Evolutionary conservation across 1,140 invertebrate species (phyloP).

Genomic region (Oedothorax gibbosus): DNA sequence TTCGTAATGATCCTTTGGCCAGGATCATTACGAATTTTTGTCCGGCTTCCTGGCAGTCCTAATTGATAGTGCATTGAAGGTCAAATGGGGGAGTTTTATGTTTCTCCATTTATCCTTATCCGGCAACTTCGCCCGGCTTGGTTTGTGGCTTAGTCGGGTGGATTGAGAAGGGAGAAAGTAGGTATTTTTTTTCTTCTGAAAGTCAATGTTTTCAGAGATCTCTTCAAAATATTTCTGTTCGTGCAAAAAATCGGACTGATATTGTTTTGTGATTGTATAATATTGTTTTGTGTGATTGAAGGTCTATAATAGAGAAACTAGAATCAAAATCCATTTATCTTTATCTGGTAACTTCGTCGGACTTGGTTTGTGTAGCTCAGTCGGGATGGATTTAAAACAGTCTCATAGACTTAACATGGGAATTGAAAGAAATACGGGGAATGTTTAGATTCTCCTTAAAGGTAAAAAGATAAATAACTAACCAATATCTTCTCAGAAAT

Average conservation of each 20-base stretch:
- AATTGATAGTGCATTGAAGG: slow-evolving; percentile 20
- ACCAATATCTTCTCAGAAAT: too few species aligned
- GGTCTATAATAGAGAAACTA: neutral
- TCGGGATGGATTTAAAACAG: too few species aligned
- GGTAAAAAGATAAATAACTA: too few species aligned
- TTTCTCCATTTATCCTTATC: slow-evolving; percentile 10
- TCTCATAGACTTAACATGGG: too few species aligned
- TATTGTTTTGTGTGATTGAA: neutral
- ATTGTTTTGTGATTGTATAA: too few species aligned
- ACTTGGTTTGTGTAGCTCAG: too few species aligned
- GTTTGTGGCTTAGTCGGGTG: neutral
- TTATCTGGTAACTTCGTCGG: too few species aligned
- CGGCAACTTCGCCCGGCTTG: neutral
- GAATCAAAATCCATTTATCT: too few species aligned
- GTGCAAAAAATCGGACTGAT: neutral
- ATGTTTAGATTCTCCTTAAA: too few species aligned
- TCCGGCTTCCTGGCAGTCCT: neutral
- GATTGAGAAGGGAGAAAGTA: neutral
- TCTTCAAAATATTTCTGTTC: neutral
- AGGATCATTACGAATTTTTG: too few species aligned
- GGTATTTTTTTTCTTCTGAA: neutral
- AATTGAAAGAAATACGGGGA: too few species aligned
- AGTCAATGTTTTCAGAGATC: neutral
- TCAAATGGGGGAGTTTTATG: slow-evolving; percentile 36
- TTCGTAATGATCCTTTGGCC: slow-evolving; percentile 11